Evolutionary conservation across 2,888 invertebrate genomes (phyloP).

Genomic region (Onchidella celtica): DNA sequence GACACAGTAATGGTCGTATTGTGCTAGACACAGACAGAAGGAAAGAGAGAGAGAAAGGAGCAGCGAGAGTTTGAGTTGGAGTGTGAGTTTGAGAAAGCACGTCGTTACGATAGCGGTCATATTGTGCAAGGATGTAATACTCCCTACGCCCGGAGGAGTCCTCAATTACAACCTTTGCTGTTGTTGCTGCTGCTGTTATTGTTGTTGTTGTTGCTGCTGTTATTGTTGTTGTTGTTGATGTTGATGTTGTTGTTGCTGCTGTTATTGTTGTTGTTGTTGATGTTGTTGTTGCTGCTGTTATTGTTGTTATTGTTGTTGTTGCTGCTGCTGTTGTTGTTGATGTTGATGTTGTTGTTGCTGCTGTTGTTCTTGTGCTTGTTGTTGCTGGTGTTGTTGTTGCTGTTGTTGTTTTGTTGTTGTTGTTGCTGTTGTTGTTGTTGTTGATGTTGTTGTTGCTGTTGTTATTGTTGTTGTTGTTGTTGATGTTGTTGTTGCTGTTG

Average conservation of each 20-base stretch:
- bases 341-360: too few relatives aligned
- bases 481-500: not conserved
- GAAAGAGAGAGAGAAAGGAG: slow-evolving; percentile 8
- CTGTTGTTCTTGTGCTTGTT: too few relatives aligned
- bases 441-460: not conserved
- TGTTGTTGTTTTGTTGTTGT: too few relatives aligned
- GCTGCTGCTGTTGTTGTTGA: too few relatives aligned
- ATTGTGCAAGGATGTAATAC: not conserved
- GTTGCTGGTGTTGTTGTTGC: too few relatives aligned
- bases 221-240: not conserved
- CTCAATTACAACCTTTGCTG: not conserved
- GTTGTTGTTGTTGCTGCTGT: not conserved
- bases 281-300: not conserved
- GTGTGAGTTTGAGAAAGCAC: too few relatives aligned
- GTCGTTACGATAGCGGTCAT: too few relatives aligned
- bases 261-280: not conserved
- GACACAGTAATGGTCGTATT: too few relatives aligned
- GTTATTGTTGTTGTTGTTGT: not conserved
- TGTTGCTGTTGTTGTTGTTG: not conserved
- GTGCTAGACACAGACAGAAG: too few relatives aligned
- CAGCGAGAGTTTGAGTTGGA: too few relatives aligned
- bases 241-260: not conserved
- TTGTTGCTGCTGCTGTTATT: slow-evolving; percentile 23
- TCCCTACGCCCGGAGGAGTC: too few relatives aligned
- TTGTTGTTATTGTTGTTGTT: not conserved